These are phyloP conservation scores for Paratrypauchen microcephalus DNA, from an alignment of 2,797 vertebrate genomes.

Conservation along the genomic window DNA sequence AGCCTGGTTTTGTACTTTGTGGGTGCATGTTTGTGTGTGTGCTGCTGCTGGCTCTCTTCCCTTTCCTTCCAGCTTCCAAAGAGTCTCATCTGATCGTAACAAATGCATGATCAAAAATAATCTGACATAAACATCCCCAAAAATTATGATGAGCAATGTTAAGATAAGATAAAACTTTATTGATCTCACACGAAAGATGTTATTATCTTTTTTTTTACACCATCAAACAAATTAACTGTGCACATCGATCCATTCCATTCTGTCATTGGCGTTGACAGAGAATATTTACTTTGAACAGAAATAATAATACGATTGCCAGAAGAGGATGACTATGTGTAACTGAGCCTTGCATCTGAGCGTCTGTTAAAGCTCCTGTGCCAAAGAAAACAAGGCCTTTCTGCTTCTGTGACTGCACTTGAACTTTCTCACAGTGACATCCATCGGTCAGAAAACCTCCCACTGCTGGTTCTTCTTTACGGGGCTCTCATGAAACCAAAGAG, in stretches of 20 bases:
- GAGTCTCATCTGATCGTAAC: not conserved
- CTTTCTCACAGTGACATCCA: conserved; percentile 6
- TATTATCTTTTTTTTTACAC: not conserved
- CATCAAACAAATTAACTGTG: too few relatives aligned
- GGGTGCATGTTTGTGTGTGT: too few relatives aligned
- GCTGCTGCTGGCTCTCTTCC: too few relatives aligned
- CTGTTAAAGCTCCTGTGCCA: not conserved
- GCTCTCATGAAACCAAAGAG: conserved; percentile 51
- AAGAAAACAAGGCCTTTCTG: not conserved
- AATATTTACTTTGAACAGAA: too few relatives aligned
- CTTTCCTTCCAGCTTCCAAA: too few relatives aligned
- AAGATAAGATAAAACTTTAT: too few relatives aligned
- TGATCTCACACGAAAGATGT: too few relatives aligned
- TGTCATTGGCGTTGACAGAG: too few relatives aligned
- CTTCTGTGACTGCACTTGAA: conserved; percentile 19
- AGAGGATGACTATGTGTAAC: not conserved
- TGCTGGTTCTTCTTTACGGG: conserved; percentile 30
- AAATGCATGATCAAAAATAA: not conserved
- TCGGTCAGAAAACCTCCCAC: conserved; percentile 10
- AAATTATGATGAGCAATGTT: not conserved
- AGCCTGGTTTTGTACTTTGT: too few relatives aligned
- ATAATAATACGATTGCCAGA: too few relatives aligned
- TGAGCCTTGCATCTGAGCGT: not conserved
- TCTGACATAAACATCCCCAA: not conserved
- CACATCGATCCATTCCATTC: too few relatives aligned